Evolutionary conservation across 2,113 vertebrate genomes (phyloP), one percentile per base, ranked within the genome.

Genomic region (Monarcha castaneiventris): DNA sequence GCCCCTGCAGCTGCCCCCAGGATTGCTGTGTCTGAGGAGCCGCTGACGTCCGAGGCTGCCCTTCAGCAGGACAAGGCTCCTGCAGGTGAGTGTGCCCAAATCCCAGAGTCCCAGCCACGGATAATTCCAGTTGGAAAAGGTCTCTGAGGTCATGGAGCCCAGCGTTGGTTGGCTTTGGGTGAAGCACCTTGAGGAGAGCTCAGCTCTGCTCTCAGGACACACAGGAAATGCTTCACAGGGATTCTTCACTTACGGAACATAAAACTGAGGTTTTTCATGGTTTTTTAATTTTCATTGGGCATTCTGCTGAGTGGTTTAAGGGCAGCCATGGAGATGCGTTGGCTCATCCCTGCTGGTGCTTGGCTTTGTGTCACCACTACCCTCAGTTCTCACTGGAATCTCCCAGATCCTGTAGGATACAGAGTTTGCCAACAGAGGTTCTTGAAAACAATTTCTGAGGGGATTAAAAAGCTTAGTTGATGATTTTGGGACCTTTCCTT

Each of bases 31-130:
- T 4, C 66, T 35, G 88, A 44, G n/a, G 86, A 93, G 58, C 77
- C 84, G 67, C 23, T 51, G 62, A 5, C 80, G 1, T 5, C 96
- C 0, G 14, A 88, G 48, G 9, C 84, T 55, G 41, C 81, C 14
- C 43, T 7, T 11, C 46, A 77, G 66, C 90, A 54, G 2, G 69
- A 84, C 32, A 37, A 37, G 29, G 1, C 29, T 25, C 30, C 73
- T 21, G 55, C 95, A 94, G 95, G 97, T 97, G 93, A 81, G 91
- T 25, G 63, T 55, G 35, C 79, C 63, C 41, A 2, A 16, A 7
- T 33, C 35, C 71, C 55, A 13, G 21, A 41, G 4, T 27, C 10
- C 22, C 13, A 41, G 17, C 1, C 62, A 27, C 0, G 0, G 35
- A 1, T 8, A 3, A 0, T 3, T 30, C 5, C 3, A 41, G 26